Evolutionary conservation across 2,113 vertebrate species (phyloP).

Genomic region (Condylura cristata): DNA sequence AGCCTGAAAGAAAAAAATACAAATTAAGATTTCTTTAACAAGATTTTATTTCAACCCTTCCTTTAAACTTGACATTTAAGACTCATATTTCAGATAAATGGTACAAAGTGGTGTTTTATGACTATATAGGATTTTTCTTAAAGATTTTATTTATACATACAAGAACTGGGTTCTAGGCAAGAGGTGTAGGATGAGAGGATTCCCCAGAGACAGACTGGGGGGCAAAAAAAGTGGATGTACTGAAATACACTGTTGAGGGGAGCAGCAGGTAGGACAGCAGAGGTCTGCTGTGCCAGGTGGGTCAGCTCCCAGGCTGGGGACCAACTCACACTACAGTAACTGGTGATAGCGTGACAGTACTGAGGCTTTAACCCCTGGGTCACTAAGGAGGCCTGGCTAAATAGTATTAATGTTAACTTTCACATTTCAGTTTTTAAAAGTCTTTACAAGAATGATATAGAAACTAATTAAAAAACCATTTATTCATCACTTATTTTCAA

Average conservation of each 20-base stretch:
- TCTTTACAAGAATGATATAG: background rate
- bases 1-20: conserved; percentile 88
- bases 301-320: too few species aligned
- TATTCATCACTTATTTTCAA: background rate
- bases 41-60: conserved; percentile 32
- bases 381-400: background rate
- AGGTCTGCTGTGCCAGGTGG: too few species aligned
- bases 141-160: too few species aligned
- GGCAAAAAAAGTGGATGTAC: too few species aligned
- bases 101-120: background rate
- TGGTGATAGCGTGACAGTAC: too few species aligned
- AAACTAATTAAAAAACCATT: background rate
- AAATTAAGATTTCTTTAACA: conserved; percentile 32
- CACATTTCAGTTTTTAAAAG: background rate
- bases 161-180: too few species aligned
- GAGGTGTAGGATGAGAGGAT: too few species aligned
- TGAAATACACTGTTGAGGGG: too few species aligned
- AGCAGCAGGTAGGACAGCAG: too few species aligned
- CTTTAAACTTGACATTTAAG: background rate
- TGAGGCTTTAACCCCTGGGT: too few species aligned
- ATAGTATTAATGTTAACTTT: conserved; percentile 2
- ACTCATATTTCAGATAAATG: background rate
- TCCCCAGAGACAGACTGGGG: too few species aligned
- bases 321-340: too few species aligned
- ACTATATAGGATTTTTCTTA: background rate